Evolutionary conservation across 2,888 invertebrate genomes (phyloP).

Genomic region (Agriopis aurantiaria): DNA sequence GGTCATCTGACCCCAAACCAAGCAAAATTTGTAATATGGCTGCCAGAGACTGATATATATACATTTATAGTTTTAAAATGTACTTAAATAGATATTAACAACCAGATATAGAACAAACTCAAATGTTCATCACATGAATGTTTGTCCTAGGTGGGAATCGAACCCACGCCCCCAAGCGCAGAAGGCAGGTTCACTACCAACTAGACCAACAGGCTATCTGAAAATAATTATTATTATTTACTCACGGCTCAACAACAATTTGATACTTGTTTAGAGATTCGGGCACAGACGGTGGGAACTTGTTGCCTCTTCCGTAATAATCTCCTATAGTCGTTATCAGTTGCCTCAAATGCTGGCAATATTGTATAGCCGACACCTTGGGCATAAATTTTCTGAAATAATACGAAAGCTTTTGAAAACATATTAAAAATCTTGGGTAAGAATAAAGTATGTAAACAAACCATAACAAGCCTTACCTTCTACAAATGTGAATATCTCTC

Average conservation of each 20-base stretch:
- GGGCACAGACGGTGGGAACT: slow-evolving; percentile 91
- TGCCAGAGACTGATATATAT: too few relatives aligned
- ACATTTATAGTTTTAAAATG: too few relatives aligned
- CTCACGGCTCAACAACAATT: slow-evolving; percentile 96
- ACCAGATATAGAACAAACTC: too few relatives aligned
- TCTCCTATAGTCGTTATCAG: slow-evolving; percentile 95
- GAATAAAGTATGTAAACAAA: not conserved
- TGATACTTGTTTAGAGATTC: slow-evolving; percentile 90
- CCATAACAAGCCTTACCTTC: slow-evolving; percentile 86
- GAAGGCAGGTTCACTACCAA: too few relatives aligned
- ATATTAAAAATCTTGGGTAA: not conserved
- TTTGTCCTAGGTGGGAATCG: too few relatives aligned
- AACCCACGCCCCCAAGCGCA: too few relatives aligned
- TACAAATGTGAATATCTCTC: slow-evolving; percentile 92
- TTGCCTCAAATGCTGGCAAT: slow-evolving; percentile 93
- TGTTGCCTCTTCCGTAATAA: slow-evolving; percentile 80
- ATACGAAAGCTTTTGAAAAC: slow-evolving; percentile 49
- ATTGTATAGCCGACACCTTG: slow-evolving; percentile 94
- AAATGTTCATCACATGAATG: too few relatives aligned
- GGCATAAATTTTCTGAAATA: slow-evolving; percentile 94
- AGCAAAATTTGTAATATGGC: too few relatives aligned
- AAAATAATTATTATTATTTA: slow-evolving; percentile 48
- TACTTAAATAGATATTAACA: too few relatives aligned
- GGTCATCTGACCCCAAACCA: too few relatives aligned
- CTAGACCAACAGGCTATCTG: too few relatives aligned